These are phyloP conservation scores for Criorhina ranunculi DNA, from an alignment of 2,888 invertebrate species.

Conservation along the genomic window DNA sequence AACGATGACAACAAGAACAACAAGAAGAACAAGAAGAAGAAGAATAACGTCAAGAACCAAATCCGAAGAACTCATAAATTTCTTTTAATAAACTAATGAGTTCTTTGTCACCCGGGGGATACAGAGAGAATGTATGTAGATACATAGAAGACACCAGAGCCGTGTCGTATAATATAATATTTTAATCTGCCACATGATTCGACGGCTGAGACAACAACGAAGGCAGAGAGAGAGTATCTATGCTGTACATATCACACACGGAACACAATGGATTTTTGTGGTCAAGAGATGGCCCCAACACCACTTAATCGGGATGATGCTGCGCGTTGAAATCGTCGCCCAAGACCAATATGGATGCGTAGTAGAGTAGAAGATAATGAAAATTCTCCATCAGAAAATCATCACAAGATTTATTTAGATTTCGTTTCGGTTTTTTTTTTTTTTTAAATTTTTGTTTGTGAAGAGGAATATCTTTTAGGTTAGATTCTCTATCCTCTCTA, in stretches of 20 bases:
- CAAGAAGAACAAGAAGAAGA: neutral
- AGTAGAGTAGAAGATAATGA: constrained; percentile 23
- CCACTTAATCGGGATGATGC: constrained; percentile 39
- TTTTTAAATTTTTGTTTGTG: constrained; percentile 1
- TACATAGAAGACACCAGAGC: neutral
- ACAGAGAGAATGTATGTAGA: neutral
- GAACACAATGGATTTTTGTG: constrained; percentile 29
- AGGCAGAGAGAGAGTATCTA: neutral
- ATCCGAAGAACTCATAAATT: constrained; percentile 59
- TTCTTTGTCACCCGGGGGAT: constrained; percentile 51
- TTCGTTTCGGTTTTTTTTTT: constrained; percentile 6
- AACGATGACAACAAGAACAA: neutral
- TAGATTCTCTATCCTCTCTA: neutral
- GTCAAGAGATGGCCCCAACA: constrained; percentile 27
- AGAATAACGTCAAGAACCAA: constrained; percentile 16
- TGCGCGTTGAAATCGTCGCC: constrained; percentile 21
- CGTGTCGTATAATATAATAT: constrained; percentile 3
- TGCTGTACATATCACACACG: neutral
- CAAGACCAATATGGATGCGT: constrained; percentile 10
- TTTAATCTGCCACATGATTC: constrained; percentile 5
- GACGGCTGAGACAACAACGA: neutral
- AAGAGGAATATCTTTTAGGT: neutral
- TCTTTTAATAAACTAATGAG: constrained; percentile 67
- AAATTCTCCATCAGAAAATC: constrained; percentile 31
- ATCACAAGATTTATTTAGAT: constrained; percentile 35